phyloP scores from a whole-genome alignment of 2,888 invertebrate species.

The Cyaniris semiargus region DNA sequence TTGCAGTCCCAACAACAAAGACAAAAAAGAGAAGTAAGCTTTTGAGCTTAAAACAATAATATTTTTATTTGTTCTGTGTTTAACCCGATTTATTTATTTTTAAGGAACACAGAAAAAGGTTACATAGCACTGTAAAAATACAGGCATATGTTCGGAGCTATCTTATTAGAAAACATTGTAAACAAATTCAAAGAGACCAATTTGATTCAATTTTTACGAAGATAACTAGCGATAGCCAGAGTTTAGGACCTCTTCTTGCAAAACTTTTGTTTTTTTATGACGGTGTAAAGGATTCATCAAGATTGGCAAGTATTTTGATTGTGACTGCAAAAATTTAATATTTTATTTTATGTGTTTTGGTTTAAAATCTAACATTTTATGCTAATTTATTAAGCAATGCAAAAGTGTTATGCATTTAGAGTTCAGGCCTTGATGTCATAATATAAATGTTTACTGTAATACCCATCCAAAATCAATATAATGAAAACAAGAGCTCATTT shows the following conservation, averaged over 20 bases:
- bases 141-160: conserved; percentile 91
- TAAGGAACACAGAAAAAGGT: conserved; percentile 85
- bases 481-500: neutral
- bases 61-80: neutral
- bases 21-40: conserved; percentile 28
- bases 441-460: no score
- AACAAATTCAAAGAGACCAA: conserved; percentile 82
- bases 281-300: conserved; percentile 78
- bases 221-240: conserved; percentile 67
- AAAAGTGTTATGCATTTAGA: no score
- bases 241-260: conserved; percentile 79
- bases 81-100: conserved; percentile 36
- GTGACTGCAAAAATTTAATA: neutral
- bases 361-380: no score
- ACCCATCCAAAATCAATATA: no score
- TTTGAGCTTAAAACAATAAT: neutral
- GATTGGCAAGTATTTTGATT: conserved; percentile 67
- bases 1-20: conserved; percentile 26
- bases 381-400: no score
- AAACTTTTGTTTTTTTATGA: conserved; percentile 90
- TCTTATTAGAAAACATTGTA: conserved; percentile 84
- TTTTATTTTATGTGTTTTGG: neutral
- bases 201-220: conserved; percentile 83
- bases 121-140: conserved; percentile 88
- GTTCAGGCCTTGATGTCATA: no score